phyloP scores from a whole-genome alignment of 2,888 invertebrate genomes.

The Xanthorhoe spadicearia region DNA sequence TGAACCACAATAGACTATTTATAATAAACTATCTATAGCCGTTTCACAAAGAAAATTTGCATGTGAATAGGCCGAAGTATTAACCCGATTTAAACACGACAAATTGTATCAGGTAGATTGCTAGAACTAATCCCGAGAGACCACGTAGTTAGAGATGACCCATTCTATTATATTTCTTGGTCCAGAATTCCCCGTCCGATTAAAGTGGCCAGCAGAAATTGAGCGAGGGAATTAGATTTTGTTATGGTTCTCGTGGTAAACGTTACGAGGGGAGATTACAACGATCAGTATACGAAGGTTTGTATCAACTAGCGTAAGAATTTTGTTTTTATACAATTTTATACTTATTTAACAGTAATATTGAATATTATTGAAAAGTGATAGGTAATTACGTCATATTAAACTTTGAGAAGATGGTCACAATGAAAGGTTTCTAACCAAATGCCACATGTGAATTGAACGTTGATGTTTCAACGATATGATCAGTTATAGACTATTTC shows the following conservation, averaged over 20 bases:
- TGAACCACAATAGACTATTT: not conserved
- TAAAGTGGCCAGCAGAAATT: slow-evolving; percentile 51
- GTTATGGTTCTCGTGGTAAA: slow-evolving; percentile 44
- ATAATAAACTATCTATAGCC: not conserved
- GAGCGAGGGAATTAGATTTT: slow-evolving; percentile 51
- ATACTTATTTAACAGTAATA: too few species aligned
- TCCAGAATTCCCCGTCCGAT: slow-evolving; percentile 53
- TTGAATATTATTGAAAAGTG: too few species aligned
- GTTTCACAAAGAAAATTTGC: not conserved
- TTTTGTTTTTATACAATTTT: not conserved
- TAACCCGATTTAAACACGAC: slow-evolving; percentile 17
- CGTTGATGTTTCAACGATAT: too few species aligned
- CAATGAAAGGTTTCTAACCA: too few species aligned
- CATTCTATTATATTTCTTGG: slow-evolving; percentile 67
- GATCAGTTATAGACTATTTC: too few species aligned
- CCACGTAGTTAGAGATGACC: slow-evolving; percentile 72
- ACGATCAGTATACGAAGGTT: slow-evolving; percentile 26
- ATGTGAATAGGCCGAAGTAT: slow-evolving; percentile 8
- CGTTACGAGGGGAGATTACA: slow-evolving; percentile 37
- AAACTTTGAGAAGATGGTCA: too few species aligned
- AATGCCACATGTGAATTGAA: too few species aligned
- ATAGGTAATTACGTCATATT: too few species aligned
- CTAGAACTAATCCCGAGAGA: slow-evolving; percentile 70
- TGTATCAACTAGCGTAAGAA: not conserved
- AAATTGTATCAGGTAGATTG: slow-evolving; percentile 58